Base-by-base conservation (phyloP, 2,113 vertebrate genomes). In the Zosterops borbonicus region DNA sequence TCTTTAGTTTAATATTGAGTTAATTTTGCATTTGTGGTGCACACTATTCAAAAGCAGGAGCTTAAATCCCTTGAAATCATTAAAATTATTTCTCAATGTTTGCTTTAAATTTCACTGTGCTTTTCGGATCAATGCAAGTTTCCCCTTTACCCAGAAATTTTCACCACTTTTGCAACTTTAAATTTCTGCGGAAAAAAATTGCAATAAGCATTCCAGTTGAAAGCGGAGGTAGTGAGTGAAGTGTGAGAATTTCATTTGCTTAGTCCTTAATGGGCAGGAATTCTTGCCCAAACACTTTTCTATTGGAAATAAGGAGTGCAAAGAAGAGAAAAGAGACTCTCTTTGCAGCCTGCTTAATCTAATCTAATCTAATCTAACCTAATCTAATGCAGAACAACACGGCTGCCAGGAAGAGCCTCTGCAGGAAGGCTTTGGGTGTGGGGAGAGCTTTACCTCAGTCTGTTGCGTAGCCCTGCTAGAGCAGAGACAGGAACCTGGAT, bases 401-500 rank as follows among this genome's bases (percentile, higher is more conserved):
- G 5, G 73, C 31, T 52, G 31, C 4, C 5, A 55, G 52, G 31
- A 42, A 29, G 28, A 44, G 12, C 7, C 60, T 19, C 44, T 11
- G 55, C 7, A 25, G 0, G 0, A 37, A 73, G 58, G 28, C 17
- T 81, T 29, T 39, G 24, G 41, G 41, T 42, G 42, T 0, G 14
- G 56, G 33, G 55, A 77, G 25, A 23, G 49, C 14, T 20, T 18
- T 5, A 62, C 42, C 25, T 8, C 33, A 35, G 64, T 24, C 29
- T 50, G 14, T 16, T 33, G 0, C 14, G 56, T 37, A n/a, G 33
- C 52, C 18, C 69, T 3, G 10, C 2, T 0, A 11, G 55, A 77
- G 53, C 60, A 59, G 14, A 55, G 31, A 33, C 21, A 31, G 60
- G 37, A 76, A 49, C 23, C 7, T 3, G 12, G 1, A 62, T 12